These are phyloP conservation scores for Polymixis lichenea DNA, from an alignment of 2,888 invertebrate genomes.

Conservation along the genomic window DNA sequence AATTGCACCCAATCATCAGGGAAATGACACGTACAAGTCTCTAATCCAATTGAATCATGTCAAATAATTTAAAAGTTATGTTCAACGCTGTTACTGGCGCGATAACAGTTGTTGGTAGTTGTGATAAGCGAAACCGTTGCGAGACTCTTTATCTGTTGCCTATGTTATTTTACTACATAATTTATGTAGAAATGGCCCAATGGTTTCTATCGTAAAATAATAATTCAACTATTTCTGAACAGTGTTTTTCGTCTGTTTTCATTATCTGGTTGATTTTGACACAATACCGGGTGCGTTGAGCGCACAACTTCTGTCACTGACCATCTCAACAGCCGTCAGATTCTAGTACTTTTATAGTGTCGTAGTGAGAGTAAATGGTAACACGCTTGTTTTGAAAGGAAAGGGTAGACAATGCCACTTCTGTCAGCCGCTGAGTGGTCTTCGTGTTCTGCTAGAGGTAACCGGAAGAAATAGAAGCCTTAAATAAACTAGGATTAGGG, in stretches of 20 bases:
- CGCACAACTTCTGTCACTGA: background rate
- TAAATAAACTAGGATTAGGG: background rate
- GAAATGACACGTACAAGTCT: background rate
- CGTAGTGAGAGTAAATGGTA: too few species aligned
- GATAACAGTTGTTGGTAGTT: constrained; percentile 32
- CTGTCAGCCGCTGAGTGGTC: background rate
- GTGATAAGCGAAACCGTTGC: constrained; percentile 41
- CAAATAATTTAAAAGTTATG: constrained; percentile 39
- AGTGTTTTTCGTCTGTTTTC: background rate
- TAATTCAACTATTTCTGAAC: background rate
- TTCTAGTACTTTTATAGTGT: background rate
- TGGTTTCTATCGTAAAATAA: background rate
- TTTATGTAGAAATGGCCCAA: background rate
- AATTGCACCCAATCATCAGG: background rate
- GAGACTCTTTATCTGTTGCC: constrained; percentile 48
- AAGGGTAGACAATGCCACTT: too few species aligned
- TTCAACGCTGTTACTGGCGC: constrained; percentile 6
- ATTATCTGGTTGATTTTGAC: background rate
- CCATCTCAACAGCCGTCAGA: background rate
- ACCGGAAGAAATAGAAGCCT: background rate
- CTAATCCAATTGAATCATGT: constrained; percentile 14
- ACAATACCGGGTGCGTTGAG: background rate
- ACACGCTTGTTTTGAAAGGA: too few species aligned
- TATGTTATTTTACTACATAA: constrained; percentile 1
- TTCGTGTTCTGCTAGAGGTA: background rate